phyloP scores from a whole-genome alignment of 2,888 invertebrate genomes.

The Agrochola litura region DNA sequence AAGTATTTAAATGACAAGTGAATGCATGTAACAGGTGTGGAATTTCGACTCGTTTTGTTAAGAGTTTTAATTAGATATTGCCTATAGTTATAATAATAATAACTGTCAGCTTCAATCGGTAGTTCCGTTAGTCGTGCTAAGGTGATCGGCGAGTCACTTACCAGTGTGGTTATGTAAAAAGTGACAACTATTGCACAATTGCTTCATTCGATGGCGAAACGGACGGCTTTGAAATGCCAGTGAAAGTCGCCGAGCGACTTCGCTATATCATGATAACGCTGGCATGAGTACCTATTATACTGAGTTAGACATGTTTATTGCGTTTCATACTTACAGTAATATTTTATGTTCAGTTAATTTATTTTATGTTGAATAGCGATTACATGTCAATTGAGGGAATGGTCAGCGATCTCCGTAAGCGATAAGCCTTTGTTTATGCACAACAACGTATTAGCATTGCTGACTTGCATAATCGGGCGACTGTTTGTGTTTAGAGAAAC shows the following conservation, averaged over 20 bases:
- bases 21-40: neutral
- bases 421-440: conserved; percentile 26
- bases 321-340: conserved; percentile 39
- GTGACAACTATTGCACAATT: conserved; percentile 89
- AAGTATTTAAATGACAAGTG: conserved; percentile 10
- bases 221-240: conserved; percentile 86
- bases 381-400: conserved; percentile 18
- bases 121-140: conserved; percentile 65
- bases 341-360: conserved; percentile 40
- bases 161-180: conserved; percentile 86
- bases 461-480: conserved; percentile 27
- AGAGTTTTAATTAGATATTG: conserved; percentile 8
- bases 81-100: conserved; percentile 1
- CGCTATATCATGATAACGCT: conserved; percentile 79
- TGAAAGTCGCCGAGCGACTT: conserved; percentile 89
- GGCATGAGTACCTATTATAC: conserved; percentile 60
- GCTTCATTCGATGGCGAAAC: conserved; percentile 89
- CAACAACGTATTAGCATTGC: conserved; percentile 6
- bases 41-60: conserved; percentile 5
- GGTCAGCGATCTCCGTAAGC: conserved; percentile 18
- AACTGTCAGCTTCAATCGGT: conserved; percentile 37
- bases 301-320: conserved; percentile 52
- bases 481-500: conserved; percentile 16
- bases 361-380: conserved; percentile 29
- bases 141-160: conserved; percentile 65